phyloP scores from a whole-genome alignment of 2,797 vertebrate genomes.

The Bufotes viridis region DNA sequence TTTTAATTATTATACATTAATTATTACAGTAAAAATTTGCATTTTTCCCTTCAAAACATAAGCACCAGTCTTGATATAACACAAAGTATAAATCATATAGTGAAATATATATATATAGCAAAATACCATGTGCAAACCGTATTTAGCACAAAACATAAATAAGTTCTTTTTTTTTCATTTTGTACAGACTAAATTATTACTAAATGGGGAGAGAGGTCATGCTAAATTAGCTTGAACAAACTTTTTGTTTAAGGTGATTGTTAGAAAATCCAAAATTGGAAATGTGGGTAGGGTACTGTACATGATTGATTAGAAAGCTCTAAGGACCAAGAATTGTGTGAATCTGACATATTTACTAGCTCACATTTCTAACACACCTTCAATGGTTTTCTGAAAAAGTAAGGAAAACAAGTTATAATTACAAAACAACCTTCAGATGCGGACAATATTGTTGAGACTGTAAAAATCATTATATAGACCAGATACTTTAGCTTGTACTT shows the following conservation, averaged over 20 bases:
- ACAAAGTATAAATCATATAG: constrained; percentile 73
- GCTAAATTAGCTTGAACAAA: constrained; percentile 70
- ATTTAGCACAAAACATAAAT: constrained; percentile 73
- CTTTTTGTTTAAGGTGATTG: constrained; percentile 39
- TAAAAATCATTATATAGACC: constrained; percentile 74
- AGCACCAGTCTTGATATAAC: constrained; percentile 82
- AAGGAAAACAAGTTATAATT: constrained; percentile 68
- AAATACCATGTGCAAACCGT: constrained; percentile 78
- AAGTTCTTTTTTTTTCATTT: constrained; percentile 56
- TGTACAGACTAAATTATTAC: constrained; percentile 72
- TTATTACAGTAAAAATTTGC: constrained; percentile 84
- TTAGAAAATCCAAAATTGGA: constrained; percentile 64
- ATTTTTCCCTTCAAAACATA: constrained; percentile 80
- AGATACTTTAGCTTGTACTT: constrained; percentile 69
- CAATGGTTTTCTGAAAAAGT: constrained; percentile 69
- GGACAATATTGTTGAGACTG: constrained; percentile 68
- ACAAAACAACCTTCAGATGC: constrained; percentile 69
- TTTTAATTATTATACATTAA: constrained; percentile 84
- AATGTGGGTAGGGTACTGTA: constrained; percentile 67
- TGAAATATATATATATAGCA: constrained; percentile 74
- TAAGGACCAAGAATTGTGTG: constrained; percentile 65
- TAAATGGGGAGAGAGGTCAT: constrained; percentile 74
- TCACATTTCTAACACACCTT: constrained; percentile 64
- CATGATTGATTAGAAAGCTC: constrained; percentile 67
- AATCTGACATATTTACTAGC: constrained; percentile 67